phyloP scores from a whole-genome alignment of 2,888 invertebrate genomes.

The Latheticus oryzae region DNA sequence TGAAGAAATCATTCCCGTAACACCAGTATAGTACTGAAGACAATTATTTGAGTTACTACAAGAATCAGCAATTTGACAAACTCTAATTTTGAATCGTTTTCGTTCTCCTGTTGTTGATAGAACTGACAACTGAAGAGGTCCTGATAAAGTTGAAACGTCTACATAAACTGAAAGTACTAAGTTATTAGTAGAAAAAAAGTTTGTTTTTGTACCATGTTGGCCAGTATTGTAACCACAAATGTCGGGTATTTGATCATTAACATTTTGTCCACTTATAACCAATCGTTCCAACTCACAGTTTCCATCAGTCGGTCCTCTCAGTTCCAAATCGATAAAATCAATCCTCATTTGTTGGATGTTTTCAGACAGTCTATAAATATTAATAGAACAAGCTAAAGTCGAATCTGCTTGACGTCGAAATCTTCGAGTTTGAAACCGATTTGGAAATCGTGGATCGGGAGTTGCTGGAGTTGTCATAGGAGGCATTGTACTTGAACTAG shows the following conservation, averaged over 20 bases:
- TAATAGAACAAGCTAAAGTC: constrained; percentile 74
- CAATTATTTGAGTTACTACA: constrained; percentile 66
- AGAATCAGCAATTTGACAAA: constrained; percentile 67
- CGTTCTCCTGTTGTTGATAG: constrained; percentile 70
- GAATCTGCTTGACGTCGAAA: constrained; percentile 59
- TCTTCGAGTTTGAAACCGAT: constrained; percentile 23
- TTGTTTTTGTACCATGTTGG: constrained; percentile 72
- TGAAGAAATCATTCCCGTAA: constrained; percentile 73
- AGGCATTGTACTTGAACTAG: constrained; percentile 45
- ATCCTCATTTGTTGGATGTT: constrained; percentile 76
- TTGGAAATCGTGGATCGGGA: constrained; percentile 55
- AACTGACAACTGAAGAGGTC: constrained; percentile 75
- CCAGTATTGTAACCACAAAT: constrained; percentile 83
- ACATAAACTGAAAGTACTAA: constrained; percentile 70
- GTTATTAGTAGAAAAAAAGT: background rate
- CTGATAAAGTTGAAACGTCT: constrained; percentile 73
- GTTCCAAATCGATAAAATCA: constrained; percentile 79
- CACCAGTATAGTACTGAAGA: constrained; percentile 74
- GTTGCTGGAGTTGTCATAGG: constrained; percentile 49
- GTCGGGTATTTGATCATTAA: constrained; percentile 75
- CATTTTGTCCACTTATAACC: constrained; percentile 77
- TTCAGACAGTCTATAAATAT: constrained; percentile 71
- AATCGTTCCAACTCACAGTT: constrained; percentile 78
- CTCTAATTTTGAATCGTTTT: constrained; percentile 74
- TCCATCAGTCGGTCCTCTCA: constrained; percentile 75